These are phyloP conservation scores for Neocloeon triangulifer DNA, from an alignment of 1,140 invertebrate species.

Conservation along the genomic window DNA sequence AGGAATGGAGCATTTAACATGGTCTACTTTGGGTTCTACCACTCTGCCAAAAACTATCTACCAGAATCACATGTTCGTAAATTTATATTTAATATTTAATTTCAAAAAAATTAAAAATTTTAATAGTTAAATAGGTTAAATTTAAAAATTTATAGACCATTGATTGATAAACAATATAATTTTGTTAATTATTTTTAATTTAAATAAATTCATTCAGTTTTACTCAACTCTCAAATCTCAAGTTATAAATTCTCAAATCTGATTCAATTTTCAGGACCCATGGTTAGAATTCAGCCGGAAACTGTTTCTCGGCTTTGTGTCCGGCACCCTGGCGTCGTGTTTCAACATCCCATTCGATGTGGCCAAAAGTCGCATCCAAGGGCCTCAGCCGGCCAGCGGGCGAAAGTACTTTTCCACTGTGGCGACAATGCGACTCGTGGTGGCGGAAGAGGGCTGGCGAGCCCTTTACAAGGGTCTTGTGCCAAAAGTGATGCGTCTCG, in stretches of 20 bases:
- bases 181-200: not conserved
- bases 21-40: constrained; percentile 86
- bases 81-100: constrained; percentile 15
- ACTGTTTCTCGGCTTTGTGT: constrained; percentile 57
- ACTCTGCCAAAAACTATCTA: constrained; percentile 59
- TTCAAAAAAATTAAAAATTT: constrained; percentile 1
- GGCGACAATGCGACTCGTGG: constrained; percentile 46
- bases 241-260: too few species aligned
- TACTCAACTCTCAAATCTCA: too few species aligned
- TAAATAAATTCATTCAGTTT: constrained; percentile 2
- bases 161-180: constrained; percentile 1
- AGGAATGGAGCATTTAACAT: constrained; percentile 80
- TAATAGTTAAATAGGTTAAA: too few species aligned
- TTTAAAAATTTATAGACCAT: too few species aligned
- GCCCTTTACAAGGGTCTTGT: constrained; percentile 80
- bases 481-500: constrained; percentile 72
- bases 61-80: constrained; percentile 37
- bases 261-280: constrained; percentile 29
- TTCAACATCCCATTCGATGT: constrained; percentile 92
- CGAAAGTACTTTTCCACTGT: constrained; percentile 62
- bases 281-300: constrained; percentile 40
- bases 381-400: constrained; percentile 52
- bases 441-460: constrained; percentile 64
- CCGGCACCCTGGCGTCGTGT: constrained; percentile 61
- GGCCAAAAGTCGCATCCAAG: constrained; percentile 83